Base-by-base conservation (phyloP, 2,797 vertebrate genomes). In the Aldrovandia affinis region DNA sequence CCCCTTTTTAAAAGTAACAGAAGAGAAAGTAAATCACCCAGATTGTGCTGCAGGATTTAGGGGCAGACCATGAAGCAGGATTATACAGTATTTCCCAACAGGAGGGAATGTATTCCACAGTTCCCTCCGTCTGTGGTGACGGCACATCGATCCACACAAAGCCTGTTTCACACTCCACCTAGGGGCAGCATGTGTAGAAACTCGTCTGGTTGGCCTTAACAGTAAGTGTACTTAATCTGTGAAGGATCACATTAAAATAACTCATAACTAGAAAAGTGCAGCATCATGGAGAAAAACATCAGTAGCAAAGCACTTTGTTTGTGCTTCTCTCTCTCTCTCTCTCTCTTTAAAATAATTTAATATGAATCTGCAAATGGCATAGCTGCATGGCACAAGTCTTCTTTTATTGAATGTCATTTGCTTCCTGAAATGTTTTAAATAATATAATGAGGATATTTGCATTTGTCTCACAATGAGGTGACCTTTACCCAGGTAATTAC, bases 401-500 rank as follows among this genome's bases (percentile, higher is more conserved):
- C n/a, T 70, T 36, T 77, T 47, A 88, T 93, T 96, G 92, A 97
- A 95, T 95, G 95, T 93, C 93, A 95, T 92, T 93, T 94, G 92
- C 89, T 89, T 95, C 95, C 91, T 90, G 93, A 95, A 91, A 89
- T 91, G 92, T 91, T 92, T 91, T 93, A 92, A 94, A 93, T 94
- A 93, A 94, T 95, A 92, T 94, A 96, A 96, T 96, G 95, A 96
- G 95, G 93, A 93, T 92, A 95, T 97, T 96, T 96, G 93, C 95
- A 96, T 97, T 94, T 94, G 90, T 91, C 93, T 94, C 91, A 94
- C 94, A 95, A 96, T 95, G 92, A 85, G n/a, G 44, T 96, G 94
- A 96, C 95, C 96, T 97, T 96, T 97, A 95, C 94, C 95, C 93
- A 95, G 95, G 94, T 97, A 96, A 97, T 97, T 97, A 97, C 93